Base-by-base conservation (phyloP, 2,888 invertebrate species). In the Dryocosmus kuriphilus region DNA sequence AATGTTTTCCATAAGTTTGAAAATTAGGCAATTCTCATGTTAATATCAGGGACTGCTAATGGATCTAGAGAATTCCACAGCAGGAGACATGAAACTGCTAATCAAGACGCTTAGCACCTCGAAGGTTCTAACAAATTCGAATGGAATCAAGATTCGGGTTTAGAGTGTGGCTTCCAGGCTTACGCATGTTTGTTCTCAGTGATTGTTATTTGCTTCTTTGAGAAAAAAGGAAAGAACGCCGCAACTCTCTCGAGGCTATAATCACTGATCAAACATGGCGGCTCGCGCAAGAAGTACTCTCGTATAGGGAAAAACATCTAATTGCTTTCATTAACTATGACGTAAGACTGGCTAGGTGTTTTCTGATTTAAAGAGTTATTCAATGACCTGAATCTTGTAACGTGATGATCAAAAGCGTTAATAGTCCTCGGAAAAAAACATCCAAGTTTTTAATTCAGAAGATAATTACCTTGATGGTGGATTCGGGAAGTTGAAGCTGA, bases 401-500 rank as follows among this genome's bases (percentile, higher is more conserved):
- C 27, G 60, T 60, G 60, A 14, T 60, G 24, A 24, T 60, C 22
- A 60, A 27, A 60, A 7, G 63, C n/a, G 35, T 63, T 63, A 63
- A 63, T n/a, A 8, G 27, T 27, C 27, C 60, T 60, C 16, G 24
- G 2, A 60, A 27, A 60, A 7, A 6, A 27, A 16, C 60, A 60
- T 16, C n/a, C 11, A 30, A 14, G 3, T 35, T 38, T 14, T 38
- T 35, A 30, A 67, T 60, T 60, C 11, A 1, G 60, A 73, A 55
- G 35, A 75, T 79, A 82, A 89, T 87, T 92, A 99, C 99, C 96
- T 99, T 99, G 85, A 99, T 99, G 2, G 99, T 99, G 38, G 98
- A 97, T 92, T 99, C 99, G 0, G 99, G 98, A 14, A 99, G 93
- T 83, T 97, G 96, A 22, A 99, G 93, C 87, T 98, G 96, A 0